These are phyloP conservation scores for Germaria angustata DNA, from an alignment of 2,888 invertebrate species.

Conservation along the genomic window DNA sequence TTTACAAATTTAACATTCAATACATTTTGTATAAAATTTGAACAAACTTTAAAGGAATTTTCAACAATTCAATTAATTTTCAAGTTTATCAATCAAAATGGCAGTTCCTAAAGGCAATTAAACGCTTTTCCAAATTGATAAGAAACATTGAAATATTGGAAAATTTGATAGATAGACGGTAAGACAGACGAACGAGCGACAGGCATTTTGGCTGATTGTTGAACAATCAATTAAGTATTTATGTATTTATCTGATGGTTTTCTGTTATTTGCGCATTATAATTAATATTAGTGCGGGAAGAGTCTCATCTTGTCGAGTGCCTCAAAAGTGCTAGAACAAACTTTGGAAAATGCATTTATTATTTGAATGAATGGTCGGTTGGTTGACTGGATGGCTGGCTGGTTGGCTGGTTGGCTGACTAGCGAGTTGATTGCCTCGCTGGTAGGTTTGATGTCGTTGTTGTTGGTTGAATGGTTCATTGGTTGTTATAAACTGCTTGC, in stretches of 20 bases:
- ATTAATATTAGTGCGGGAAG: conserved; percentile 2
- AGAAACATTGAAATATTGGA: neutral
- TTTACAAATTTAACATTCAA: conserved; percentile 20
- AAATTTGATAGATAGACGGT: neutral
- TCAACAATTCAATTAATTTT: conserved; percentile 28
- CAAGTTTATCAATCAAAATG: conserved; percentile 30
- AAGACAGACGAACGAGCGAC: neutral
- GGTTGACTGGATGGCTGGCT: neutral
- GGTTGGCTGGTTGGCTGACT: neutral
- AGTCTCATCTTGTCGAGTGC: conserved; percentile 4
- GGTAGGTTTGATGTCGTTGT: neutral
- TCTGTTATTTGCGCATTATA: conserved; percentile 32
- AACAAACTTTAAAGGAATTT: conserved; percentile 13
- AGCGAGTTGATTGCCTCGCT: neutral
- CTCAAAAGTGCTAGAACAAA: conserved; percentile 7
- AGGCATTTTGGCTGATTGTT: conserved; percentile 33
- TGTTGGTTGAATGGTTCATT: conserved; percentile 23
- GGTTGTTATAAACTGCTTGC: conserved; percentile 34
- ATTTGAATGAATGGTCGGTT: conserved; percentile 8
- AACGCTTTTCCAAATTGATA: neutral
- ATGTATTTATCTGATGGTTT: conserved; percentile 32
- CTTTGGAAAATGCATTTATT: conserved; percentile 37
- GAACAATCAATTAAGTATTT: conserved; percentile 37
- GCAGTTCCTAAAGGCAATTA: conserved; percentile 11
- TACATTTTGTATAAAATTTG: conserved; percentile 26